Conservation (phyloP, 1,140 invertebrate species). For the Doryteuthis pealeii region DNA sequence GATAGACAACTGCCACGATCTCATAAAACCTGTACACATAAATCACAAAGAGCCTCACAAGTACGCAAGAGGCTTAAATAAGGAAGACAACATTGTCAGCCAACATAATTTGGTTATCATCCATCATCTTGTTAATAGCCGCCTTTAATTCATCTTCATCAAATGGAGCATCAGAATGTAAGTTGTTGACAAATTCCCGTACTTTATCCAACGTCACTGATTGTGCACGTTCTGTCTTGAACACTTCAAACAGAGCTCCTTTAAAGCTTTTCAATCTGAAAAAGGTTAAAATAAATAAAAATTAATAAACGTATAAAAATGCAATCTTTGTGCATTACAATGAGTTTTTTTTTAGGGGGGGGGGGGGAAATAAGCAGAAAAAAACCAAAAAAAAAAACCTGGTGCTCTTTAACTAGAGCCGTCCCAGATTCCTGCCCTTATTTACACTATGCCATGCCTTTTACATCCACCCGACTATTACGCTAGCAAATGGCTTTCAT, state of each 20-base stretch:
- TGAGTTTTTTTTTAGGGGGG: too few species aligned
- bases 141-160: conserved; percentile 72
- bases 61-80: conserved; percentile 38
- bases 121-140: conserved; percentile 80
- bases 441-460: background rate
- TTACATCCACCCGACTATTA: background rate
- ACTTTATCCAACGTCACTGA: conserved; percentile 55
- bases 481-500: too few species aligned
- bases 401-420: background rate
- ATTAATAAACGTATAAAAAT: too few species aligned
- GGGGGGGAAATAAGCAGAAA: too few species aligned
- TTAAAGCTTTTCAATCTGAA: conserved; percentile 57
- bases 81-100: conserved; percentile 77
- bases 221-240: conserved; percentile 59
- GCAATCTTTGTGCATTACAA: too few species aligned
- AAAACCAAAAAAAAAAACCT: conserved; percentile 3
- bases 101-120: conserved; percentile 89
- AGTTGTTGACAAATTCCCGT: conserved; percentile 40
- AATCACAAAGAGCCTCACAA: too few species aligned
- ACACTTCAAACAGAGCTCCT: conserved; percentile 57
- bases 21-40: too few species aligned
- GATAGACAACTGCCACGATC: too few species aligned
- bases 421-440: background rate
- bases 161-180: conserved; percentile 65
- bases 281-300: conserved; percentile 20